A percentile compares a stretch with the other conserved stretches of the same genome.
Conservation (phyloP, 2,888 invertebrate species). For the Nymphalis c-album region DNA sequence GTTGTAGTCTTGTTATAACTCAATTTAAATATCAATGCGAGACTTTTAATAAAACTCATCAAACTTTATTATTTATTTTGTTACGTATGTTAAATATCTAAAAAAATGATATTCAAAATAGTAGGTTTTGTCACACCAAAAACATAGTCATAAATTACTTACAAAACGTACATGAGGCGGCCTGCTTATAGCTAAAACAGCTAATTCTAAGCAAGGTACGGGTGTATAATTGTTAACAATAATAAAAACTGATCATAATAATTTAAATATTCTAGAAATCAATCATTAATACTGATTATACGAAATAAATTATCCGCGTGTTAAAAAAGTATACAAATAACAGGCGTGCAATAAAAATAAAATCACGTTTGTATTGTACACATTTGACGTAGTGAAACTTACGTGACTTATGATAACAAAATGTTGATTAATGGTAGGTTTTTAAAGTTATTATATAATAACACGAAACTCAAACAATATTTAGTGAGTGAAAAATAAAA, state of each 20-base stretch:
- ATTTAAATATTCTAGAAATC: neutral
- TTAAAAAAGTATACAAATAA: slow-evolving; percentile 4
- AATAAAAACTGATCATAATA: neutral
- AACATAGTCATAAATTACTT: too few relatives aligned
- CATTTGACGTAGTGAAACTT: slow-evolving; percentile 17
- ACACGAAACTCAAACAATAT: slow-evolving; percentile 21
- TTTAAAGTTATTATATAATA: slow-evolving; percentile 29
- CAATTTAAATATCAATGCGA: neutral
- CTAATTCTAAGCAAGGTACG: too few relatives aligned
- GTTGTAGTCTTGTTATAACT: neutral
- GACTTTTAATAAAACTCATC: too few relatives aligned
- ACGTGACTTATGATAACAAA: slow-evolving; percentile 32
- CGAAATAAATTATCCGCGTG: slow-evolving; percentile 4
- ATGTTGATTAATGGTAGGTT: slow-evolving; percentile 30
- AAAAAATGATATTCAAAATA: too few relatives aligned
- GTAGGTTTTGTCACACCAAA: too few relatives aligned
- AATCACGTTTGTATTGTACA: slow-evolving; percentile 18
- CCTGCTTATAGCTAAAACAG: too few relatives aligned
- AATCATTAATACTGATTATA: neutral
- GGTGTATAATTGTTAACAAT: too few relatives aligned
- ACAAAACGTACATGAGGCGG: too few relatives aligned
- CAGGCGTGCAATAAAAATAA: slow-evolving; percentile 13
- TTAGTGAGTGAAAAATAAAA: neutral
- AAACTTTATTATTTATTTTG: too few relatives aligned
- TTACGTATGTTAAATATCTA: too few relatives aligned